Percentiles rank a stretch among this genome's conserved stretches.
Conservation (phyloP, 1,140 invertebrate species). For the Zaprionus kolodkinae region DNA sequence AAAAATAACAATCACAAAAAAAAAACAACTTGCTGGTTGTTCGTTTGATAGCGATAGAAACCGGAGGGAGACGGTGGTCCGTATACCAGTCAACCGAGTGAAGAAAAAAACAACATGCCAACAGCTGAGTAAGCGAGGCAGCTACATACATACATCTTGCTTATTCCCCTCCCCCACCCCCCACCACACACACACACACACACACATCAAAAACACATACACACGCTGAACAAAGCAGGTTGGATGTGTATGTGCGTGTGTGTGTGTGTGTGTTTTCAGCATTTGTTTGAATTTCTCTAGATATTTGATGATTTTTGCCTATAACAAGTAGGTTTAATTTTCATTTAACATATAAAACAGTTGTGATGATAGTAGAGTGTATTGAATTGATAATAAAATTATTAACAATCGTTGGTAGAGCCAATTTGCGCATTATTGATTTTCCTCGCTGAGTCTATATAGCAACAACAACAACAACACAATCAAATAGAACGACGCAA, state of each 20-base stretch:
- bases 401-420: slow-evolving; percentile 46
- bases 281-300: slow-evolving; percentile 51
- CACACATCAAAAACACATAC: slow-evolving; percentile 14
- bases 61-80: slow-evolving; percentile 1
- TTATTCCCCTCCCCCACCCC: not conserved
- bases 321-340: slow-evolving; percentile 33
- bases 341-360: slow-evolving; percentile 24
- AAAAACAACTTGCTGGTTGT: slow-evolving; percentile 62
- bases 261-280: slow-evolving; percentile 20
- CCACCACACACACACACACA: slow-evolving; percentile 18
- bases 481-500: slow-evolving; percentile 71
- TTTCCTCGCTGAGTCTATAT: slow-evolving; percentile 48
- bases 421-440: slow-evolving; percentile 77
- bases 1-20: slow-evolving; percentile 56
- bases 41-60: slow-evolving; percentile 6
- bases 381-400: slow-evolving; percentile 41
- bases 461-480: slow-evolving; percentile 56
- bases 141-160: slow-evolving; percentile 37
- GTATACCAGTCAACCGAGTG: slow-evolving; percentile 33
- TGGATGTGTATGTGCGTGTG: slow-evolving; percentile 21
- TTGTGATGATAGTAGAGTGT: not conserved
- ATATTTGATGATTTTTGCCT: slow-evolving; percentile 37
- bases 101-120: slow-evolving; percentile 52
- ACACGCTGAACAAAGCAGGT: slow-evolving; percentile 52
- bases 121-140: slow-evolving; percentile 73